Conservation (phyloP, 2,888 invertebrate genomes). For the Coenonympha glycerion region DNA sequence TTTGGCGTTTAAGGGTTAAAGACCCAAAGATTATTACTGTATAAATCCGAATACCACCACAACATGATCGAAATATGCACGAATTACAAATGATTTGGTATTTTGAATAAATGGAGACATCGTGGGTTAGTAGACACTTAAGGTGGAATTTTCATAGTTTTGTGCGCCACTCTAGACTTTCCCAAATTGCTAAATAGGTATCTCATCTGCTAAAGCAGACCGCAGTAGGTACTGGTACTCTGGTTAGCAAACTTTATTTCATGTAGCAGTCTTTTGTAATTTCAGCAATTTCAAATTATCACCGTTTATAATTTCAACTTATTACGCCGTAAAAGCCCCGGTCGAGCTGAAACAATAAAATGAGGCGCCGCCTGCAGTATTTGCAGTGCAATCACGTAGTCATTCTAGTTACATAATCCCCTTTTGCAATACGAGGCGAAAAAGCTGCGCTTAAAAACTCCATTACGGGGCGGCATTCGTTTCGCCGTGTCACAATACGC, state of each 20-base stretch:
- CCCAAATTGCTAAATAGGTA: too few species aligned
- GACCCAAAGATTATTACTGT: too few species aligned
- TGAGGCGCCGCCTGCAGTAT: constrained; percentile 43
- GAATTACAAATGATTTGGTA: too few species aligned
- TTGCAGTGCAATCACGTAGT: constrained; percentile 51
- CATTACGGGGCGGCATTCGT: constrained; percentile 63
- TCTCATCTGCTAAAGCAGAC: too few species aligned
- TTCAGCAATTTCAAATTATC: constrained; percentile 3
- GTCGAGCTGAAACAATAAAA: constrained; percentile 50
- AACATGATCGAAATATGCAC: too few species aligned
- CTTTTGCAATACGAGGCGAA: constrained; percentile 51
- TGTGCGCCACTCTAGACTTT: too few species aligned
- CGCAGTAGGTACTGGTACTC: too few species aligned
- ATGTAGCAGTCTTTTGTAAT: not conserved
- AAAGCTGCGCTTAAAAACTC: constrained; percentile 65
- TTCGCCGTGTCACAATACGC: constrained; percentile 64
- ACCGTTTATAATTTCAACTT: constrained; percentile 6
- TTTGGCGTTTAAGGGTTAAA: too few species aligned
- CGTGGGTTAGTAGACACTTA: too few species aligned
- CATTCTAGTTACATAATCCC: constrained; percentile 59
- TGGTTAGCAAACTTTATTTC: not conserved
- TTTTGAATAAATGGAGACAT: too few species aligned
- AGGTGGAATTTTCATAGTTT: too few species aligned
- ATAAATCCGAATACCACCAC: too few species aligned
- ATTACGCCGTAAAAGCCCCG: constrained; percentile 25